Base-by-base conservation (phyloP, 37 sponge, comb jelly and placozoan genomes). In the Oopsacas minuta region DNA sequence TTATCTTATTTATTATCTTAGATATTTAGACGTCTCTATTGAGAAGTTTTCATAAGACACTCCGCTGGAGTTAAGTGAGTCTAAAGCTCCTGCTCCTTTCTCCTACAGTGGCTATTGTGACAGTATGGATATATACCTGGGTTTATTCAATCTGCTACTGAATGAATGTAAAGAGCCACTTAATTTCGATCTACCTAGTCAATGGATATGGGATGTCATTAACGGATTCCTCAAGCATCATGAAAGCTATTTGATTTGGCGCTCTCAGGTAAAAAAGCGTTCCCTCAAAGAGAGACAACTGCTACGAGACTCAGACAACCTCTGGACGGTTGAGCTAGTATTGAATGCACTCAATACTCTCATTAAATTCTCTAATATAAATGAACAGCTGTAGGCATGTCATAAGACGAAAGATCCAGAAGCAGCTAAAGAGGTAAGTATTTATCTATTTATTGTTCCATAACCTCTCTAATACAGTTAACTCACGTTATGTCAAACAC, bases 161-260 rank as follows among this genome's bases (percentile, higher is more conserved):
- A 38, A 39, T 37, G 84, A 42, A 42, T 86, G 87, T 30, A 90
- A 91, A 0, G 91, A 88, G 36, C 95, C 99, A 0, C 35, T 98
- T 20, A 89, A 92, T 34, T 37, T 95, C 37, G 94, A 95, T 81
- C 83, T 98, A 37, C 99, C 99, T 30, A 89, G 91, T 53, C 91
- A 95, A 84, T 98, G 99, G 99, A 85, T 98, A 35, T 98, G 99
- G 99, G 95, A 98, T 86, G 95, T 98, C 39, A 90, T 98, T 36
- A 95, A 95, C 37, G 99, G 95, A 75, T 98, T 98, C 52, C 85
- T 98, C 5, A 93, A 98, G 52, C 99, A 97, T 3, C 75, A 61
- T 12, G 32, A 61, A 34, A 81, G 89, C 75, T 61, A 25, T 12
- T 34, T 61, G 75, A 3, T 61, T 34, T 61, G 75, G 75, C 75